A percentile compares a stretch with the other conserved stretches of the same genome.
Conservation (phyloP, 2,888 invertebrate species). For the Petrolisthes manimaculis region DNA sequence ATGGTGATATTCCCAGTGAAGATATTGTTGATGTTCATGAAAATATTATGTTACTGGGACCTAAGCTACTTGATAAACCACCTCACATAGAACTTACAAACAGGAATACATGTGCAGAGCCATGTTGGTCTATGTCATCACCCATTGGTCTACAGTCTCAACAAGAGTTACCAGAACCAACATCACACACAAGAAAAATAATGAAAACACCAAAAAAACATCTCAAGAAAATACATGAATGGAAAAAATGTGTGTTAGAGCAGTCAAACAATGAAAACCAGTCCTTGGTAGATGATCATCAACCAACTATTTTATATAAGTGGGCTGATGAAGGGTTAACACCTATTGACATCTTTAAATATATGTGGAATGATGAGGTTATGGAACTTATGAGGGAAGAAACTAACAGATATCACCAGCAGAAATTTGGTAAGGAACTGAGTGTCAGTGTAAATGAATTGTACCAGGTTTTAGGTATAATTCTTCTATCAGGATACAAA, state of each 20-base stretch:
- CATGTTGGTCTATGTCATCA: background rate
- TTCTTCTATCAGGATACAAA: slow-evolving; percentile 25
- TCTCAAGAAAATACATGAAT: slow-evolving; percentile 1
- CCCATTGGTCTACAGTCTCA: background rate
- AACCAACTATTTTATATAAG: slow-evolving; percentile 7
- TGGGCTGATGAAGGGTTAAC: slow-evolving; percentile 30
- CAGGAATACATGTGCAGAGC: slow-evolving; percentile 16
- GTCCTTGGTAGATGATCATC: background rate
- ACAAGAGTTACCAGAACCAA: slow-evolving; percentile 9
- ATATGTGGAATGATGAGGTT: background rate
- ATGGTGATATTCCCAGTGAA: slow-evolving; percentile 28
- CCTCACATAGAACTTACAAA: slow-evolving; percentile 24
- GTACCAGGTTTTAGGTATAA: slow-evolving; percentile 13
- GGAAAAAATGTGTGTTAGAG: slow-evolving; percentile 14
- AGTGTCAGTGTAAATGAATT: slow-evolving; percentile 11
- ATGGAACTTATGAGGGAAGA: background rate
- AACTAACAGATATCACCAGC: slow-evolving; percentile 35
- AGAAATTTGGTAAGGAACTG: slow-evolving; percentile 6
- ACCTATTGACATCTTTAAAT: slow-evolving; percentile 13
- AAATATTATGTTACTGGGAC: slow-evolving; percentile 21
- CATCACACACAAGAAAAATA: background rate
- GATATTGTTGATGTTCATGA: slow-evolving; percentile 25
- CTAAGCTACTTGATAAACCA: slow-evolving; percentile 1
- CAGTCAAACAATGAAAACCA: background rate
- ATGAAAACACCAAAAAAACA: background rate